These are phyloP conservation scores for Tenodera sinensis DNA, from an alignment of 2,888 invertebrate species.

Conservation along the genomic window DNA sequence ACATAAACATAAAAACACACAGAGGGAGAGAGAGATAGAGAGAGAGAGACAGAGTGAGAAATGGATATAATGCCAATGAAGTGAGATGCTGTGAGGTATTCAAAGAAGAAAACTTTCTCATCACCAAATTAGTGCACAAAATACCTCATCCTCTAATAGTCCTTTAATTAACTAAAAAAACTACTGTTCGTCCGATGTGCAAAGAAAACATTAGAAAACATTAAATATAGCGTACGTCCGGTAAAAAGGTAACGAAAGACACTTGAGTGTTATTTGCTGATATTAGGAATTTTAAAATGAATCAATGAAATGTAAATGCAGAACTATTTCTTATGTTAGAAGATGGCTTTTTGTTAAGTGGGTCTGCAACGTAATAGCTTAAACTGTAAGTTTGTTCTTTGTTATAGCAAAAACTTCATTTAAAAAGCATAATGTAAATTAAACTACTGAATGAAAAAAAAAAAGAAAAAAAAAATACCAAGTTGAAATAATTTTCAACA, in stretches of 20 bases:
- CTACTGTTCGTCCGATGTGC: background rate
- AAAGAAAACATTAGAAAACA: background rate
- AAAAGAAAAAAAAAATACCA: background rate
- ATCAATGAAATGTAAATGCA: background rate
- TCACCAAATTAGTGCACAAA: slow-evolving; percentile 16
- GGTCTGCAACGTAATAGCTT: background rate
- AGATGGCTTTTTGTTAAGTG: slow-evolving; percentile 5
- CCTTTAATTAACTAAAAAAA: background rate
- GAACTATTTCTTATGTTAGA: slow-evolving; percentile 5
- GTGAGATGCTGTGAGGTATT: background rate
- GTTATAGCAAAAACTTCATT: background rate
- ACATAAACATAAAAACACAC: too few relatives aligned
- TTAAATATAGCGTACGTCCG: slow-evolving; percentile 1
- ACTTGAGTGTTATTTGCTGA: background rate
- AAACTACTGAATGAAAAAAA: background rate
- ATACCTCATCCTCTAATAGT: slow-evolving; percentile 20
- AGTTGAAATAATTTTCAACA: slow-evolving; percentile 2
- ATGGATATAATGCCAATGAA: background rate
- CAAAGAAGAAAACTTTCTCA: background rate
- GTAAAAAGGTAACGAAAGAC: slow-evolving; percentile 1
- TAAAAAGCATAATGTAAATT: background rate
- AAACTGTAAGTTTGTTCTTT: background rate
- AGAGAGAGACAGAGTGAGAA: too few relatives aligned
- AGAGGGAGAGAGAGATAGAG: too few relatives aligned
- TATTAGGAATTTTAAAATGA: background rate